These are phyloP conservation scores for Telmatochromis brachygnathus DNA, from an alignment of 2,113 vertebrate genomes.

Conservation along the genomic window DNA sequence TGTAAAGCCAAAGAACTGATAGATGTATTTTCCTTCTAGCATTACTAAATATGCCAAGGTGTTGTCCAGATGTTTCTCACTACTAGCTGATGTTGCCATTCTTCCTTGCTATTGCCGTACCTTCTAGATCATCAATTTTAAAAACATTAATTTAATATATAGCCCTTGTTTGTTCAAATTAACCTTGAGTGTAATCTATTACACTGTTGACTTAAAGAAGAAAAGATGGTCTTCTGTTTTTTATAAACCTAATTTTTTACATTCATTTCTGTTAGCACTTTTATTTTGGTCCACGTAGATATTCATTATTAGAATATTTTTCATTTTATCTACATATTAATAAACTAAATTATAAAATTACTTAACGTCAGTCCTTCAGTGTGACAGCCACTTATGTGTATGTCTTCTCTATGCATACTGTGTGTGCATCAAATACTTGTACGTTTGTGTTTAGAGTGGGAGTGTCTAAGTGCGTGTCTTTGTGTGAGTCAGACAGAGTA, in stretches of 20 bases:
- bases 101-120: not conserved
- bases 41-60: not conserved
- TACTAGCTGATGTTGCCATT: not conserved
- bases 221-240: not conserved
- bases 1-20: not conserved
- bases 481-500: not conserved
- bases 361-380: not conserved
- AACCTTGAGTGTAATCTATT: not conserved
- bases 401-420: not conserved
- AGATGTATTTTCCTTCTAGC: not conserved
- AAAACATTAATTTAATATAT: not conserved
- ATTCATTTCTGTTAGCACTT: not conserved
- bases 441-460: not conserved
- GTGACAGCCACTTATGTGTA: not conserved
- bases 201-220: fast-evolving
- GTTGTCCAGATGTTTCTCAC: not conserved
- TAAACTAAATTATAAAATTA: not conserved
- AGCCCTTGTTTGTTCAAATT: not conserved
- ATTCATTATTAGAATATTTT: not conserved
- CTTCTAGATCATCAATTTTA: not conserved
- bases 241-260: not conserved
- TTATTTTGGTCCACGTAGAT: not conserved
- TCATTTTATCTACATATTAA: not conserved
- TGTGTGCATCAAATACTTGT: not conserved
- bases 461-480: not conserved